A percentile compares a stretch with the other conserved stretches of the same genome.
These are phyloP conservation scores for Anagyrus pseudococci DNA, from an alignment of 2,888 invertebrate species.

Conservation along the genomic window DNA sequence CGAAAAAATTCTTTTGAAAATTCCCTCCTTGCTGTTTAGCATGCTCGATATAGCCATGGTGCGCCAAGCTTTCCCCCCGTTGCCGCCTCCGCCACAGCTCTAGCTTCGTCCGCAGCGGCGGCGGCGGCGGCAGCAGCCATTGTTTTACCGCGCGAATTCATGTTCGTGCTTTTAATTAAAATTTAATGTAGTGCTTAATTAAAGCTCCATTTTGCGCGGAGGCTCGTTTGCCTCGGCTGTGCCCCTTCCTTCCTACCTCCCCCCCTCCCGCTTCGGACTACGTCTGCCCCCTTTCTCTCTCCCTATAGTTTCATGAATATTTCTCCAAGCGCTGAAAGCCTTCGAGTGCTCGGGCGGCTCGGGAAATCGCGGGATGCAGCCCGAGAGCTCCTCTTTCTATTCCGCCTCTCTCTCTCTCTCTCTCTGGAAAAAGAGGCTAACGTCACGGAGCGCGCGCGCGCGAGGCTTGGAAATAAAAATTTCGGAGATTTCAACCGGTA, in stretches of 20 bases:
- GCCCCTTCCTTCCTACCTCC: background rate
- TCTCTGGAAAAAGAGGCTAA: background rate
- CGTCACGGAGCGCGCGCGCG: background rate
- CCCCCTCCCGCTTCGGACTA: background rate
- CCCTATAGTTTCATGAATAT: conserved; percentile 39
- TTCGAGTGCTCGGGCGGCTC: conserved; percentile 24
- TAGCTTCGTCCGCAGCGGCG: background rate
- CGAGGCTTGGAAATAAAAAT: conserved; percentile 44
- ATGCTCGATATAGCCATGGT: background rate
- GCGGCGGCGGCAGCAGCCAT: conserved; percentile 23
- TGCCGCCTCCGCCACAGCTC: background rate
- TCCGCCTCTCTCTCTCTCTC: background rate
- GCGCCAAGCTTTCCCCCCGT: background rate
- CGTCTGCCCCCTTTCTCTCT: too few relatives aligned
- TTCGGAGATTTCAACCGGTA: conserved; percentile 56
- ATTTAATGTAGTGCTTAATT: conserved; percentile 41
- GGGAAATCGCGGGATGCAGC: conserved; percentile 20
- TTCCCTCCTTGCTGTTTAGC: conserved; percentile 22
- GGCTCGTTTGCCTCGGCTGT: conserved; percentile 26
- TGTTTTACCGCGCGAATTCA: conserved; percentile 36
- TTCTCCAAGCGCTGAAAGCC: conserved; percentile 25
- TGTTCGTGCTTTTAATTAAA: conserved; percentile 40
- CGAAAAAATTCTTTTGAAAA: conserved; percentile 39
- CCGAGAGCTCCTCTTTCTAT: background rate
- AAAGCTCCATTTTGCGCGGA: conserved; percentile 46